Evolutionary conservation across 2,888 invertebrate species (phyloP).

Genomic region (Suillia variegata): DNA sequence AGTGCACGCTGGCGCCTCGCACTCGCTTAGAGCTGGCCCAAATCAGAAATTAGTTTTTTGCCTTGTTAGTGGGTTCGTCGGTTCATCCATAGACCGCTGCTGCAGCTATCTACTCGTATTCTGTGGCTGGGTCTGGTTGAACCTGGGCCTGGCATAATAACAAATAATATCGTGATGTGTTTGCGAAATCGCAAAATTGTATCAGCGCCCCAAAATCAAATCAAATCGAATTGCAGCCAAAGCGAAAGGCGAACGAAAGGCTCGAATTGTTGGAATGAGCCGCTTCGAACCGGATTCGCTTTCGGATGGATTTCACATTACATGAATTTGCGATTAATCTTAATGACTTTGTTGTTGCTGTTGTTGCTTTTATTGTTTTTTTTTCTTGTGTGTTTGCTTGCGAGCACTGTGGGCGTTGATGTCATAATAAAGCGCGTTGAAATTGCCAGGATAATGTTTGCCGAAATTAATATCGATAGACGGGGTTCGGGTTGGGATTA

Average conservation of each 20-base stretch:
- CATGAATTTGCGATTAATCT: slow-evolving; percentile 26
- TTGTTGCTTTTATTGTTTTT: too few species aligned
- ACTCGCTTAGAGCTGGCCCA: background rate
- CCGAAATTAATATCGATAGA: background rate
- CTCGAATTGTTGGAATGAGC: too few species aligned
- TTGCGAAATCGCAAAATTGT: slow-evolving; percentile 46
- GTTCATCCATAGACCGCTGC: too few species aligned
- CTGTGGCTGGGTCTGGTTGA: slow-evolving; percentile 15
- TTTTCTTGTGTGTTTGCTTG: too few species aligned
- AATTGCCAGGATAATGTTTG: background rate
- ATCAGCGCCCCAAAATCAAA: slow-evolving; percentile 28
- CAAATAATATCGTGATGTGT: slow-evolving; percentile 20
- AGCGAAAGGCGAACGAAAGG: background rate
- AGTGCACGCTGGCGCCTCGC: background rate
- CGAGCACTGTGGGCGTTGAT: background rate
- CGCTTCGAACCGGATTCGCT: too few species aligned
- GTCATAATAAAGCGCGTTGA: slow-evolving; percentile 1
- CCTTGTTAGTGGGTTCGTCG: slow-evolving; percentile 1
- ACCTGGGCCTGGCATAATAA: slow-evolving; percentile 18
- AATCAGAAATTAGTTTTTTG: slow-evolving; percentile 5
- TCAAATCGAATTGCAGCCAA: slow-evolving; percentile 4
- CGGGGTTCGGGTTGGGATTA: too few species aligned
- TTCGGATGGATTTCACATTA: slow-evolving; percentile 11
- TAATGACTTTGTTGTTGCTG: slow-evolving; percentile 18
- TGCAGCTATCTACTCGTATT: slow-evolving; percentile 41